phyloP scores from a whole-genome alignment of 1,140 invertebrate genomes.

The Helicoverpa armigera region DNA sequence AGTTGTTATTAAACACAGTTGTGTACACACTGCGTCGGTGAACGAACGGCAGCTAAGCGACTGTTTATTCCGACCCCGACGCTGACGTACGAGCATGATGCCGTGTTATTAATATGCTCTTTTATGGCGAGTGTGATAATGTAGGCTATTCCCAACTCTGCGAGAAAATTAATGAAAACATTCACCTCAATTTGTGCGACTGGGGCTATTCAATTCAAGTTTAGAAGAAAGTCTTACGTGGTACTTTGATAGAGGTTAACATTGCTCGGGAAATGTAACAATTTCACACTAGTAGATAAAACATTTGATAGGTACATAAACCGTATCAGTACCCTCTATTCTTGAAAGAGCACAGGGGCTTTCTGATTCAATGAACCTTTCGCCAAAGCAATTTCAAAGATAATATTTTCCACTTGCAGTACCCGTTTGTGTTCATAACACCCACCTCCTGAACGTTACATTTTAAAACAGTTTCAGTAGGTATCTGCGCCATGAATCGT shows the following conservation, averaged over 20 bases:
- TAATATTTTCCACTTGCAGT: constrained; percentile 12
- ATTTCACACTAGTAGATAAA: neutral
- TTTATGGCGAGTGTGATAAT: neutral
- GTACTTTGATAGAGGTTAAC: no score
- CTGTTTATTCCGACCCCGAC: constrained; percentile 8
- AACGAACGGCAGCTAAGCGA: neutral
- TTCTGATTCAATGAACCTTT: constrained; percentile 24
- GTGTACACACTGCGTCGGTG: neutral
- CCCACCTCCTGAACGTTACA: constrained; percentile 1
- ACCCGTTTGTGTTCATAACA: constrained; percentile 16
- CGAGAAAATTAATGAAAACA: neutral
- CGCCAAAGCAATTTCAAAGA: constrained; percentile 21
- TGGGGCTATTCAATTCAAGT: neutral
- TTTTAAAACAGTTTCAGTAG: constrained; percentile 16
- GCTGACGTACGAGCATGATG: neutral
- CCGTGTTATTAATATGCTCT: constrained; percentile 5
- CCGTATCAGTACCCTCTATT: neutral
- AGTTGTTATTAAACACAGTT: constrained; percentile 7
- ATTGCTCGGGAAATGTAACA: neutral
- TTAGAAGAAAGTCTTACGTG: no score
- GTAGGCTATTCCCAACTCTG: neutral
- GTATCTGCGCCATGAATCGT: constrained; percentile 1
- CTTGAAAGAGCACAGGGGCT: constrained; percentile 16
- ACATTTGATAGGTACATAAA: neutral
- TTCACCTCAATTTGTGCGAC: neutral